phyloP scores from a whole-genome alignment of 2,888 invertebrate species.

The Heliconius cydno region DNA sequence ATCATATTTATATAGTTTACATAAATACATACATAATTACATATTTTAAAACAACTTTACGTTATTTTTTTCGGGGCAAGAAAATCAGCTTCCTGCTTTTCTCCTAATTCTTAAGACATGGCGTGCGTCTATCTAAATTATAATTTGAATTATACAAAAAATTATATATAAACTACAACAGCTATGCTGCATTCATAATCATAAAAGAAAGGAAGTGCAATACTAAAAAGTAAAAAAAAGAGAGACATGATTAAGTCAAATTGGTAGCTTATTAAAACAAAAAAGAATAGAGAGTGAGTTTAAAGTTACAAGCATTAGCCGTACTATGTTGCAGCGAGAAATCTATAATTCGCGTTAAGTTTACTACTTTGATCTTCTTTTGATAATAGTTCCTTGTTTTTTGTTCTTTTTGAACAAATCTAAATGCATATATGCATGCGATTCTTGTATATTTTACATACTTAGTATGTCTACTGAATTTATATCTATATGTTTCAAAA shows the following conservation, averaged over 20 bases:
- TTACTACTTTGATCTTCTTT: not conserved
- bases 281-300: not conserved
- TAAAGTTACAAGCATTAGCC: not conserved
- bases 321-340: slow-evolving; percentile 11
- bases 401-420: not conserved
- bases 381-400: not conserved
- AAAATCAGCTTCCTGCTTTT: not conserved
- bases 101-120: not conserved
- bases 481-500: not conserved
- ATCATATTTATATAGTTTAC: no score
- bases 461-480: not conserved
- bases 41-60: no score
- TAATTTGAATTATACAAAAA: not conserved
- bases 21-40: no score
- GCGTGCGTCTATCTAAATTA: no score
- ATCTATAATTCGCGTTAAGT: slow-evolving; percentile 10
- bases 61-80: no score
- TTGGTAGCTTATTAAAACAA: not conserved
- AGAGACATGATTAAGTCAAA: not conserved
- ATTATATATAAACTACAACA: not conserved
- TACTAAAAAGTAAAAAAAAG: not conserved
- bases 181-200: not conserved
- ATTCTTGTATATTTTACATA: not conserved
- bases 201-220: slow-evolving; percentile 1
- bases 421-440: not conserved